Conservation (phyloP, 2,113 vertebrate species). For the Turdus rufiventris region DNA sequence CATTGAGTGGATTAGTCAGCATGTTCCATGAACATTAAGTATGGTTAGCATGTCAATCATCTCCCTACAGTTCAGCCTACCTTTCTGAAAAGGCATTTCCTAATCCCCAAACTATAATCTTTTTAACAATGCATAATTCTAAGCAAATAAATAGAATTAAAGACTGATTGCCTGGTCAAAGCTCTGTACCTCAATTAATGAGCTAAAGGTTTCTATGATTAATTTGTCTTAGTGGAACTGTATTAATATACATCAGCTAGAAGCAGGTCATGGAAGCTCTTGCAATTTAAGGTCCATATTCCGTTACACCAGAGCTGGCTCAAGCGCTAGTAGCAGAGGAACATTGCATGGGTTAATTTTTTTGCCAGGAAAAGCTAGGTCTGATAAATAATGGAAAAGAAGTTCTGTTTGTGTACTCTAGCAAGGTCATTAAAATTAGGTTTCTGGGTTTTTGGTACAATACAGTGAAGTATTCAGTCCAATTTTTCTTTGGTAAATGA, state of each 20-base stretch:
- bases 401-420: neutral
- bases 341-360: neutral
- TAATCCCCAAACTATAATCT: constrained; percentile 14
- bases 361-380: neutral
- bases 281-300: neutral
- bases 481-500: neutral
- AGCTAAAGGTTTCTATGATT: neutral
- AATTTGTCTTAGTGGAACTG: neutral
- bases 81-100: constrained; percentile 20
- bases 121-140: neutral
- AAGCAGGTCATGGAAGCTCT: neutral
- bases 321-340: neutral
- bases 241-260: neutral
- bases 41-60: neutral
- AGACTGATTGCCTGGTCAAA: neutral
- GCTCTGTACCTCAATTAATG: neutral
- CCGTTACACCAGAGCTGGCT: neutral
- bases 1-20: neutral
- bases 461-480: neutral
- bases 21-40: neutral
- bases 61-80: neutral
- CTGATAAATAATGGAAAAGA: neutral
- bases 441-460: neutral
- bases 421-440: neutral
- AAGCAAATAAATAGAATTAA: constrained; percentile 30